Evolutionary conservation across 2,888 invertebrate species (phyloP).

Genomic region (Teleogryllus oceanicus): DNA sequence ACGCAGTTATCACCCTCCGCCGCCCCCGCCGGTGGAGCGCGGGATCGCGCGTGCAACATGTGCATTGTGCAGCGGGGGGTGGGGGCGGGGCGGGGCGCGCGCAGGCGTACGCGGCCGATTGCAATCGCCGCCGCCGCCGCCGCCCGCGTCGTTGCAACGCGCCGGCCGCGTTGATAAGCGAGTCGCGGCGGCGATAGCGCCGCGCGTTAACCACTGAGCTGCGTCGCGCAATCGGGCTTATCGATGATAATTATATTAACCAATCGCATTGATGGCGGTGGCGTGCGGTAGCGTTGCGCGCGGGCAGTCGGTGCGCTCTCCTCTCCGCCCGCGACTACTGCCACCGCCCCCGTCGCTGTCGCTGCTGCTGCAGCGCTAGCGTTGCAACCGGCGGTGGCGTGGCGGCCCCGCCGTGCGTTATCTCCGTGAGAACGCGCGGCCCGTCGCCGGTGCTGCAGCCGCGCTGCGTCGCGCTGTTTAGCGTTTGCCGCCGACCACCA

Average conservation of each 20-base stretch:
- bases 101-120: too few relatives aligned
- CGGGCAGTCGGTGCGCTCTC: too few relatives aligned
- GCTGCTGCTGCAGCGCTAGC: neutral
- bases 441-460: neutral
- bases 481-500: conserved; percentile 4
- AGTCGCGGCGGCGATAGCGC: neutral
- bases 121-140: neutral
- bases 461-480: neutral
- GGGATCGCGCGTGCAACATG: too few relatives aligned
- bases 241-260: conserved; percentile 18
- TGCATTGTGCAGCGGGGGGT: too few relatives aligned
- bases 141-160: neutral
- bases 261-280: neutral
- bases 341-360: neutral
- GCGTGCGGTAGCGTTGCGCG: neutral
- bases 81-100: too few relatives aligned
- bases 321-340: too few relatives aligned
- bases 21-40: neutral
- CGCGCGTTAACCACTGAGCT: neutral
- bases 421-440: neutral
- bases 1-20: neutral
- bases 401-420: neutral
- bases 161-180: neutral
- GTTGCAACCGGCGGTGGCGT: neutral
- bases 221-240: conserved; percentile 3